Base-by-base conservation (phyloP, 1,140 invertebrate genomes). In the Drosophila trapezifrons region DNA sequence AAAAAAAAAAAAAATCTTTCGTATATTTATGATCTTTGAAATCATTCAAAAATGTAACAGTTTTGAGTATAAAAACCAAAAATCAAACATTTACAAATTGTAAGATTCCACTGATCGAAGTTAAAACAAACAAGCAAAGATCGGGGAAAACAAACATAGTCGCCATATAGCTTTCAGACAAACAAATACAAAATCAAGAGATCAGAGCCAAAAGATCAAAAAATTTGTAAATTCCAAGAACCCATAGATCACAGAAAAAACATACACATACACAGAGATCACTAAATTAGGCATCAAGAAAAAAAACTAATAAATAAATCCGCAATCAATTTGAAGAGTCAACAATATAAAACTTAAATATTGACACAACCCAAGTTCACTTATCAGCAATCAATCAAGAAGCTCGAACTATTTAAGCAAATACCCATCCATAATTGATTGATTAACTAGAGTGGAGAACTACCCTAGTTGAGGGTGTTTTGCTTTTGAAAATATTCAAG, bases 321-420 rank as follows among this genome's bases (percentile, higher is more conserved):
- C 17, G 17, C 6, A 58, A 62, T 57, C 25, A 59, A 59, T 60
- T 60, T 17, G 27, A 25, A 49, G 12, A 47, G 56, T 51, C 57
- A 60, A 20, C 22, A 42, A 63, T 49, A 40, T 40, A 10, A 18
- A 17, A 27, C 32, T 18, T 8, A 59, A 60, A 69, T 63, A 66
- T 69, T 69, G 38, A 45, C 27, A 35, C 40, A 25, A 27, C 27
- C 25, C 65, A 51, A 67, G 59, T 65, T 51, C 45, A 42, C 18
- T 65, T 63, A 64, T 42, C 64, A 65, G n/a, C 45, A 27, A 52
- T 64, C 64, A 67, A 67, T 66, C 65, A 65, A 66, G 37, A 20
- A 52, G 62, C 37, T 40, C 35, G n/a, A 69, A 69, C 46, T 65
- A 69, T 18, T 66, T 52, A n/a, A 27, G 27, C 60, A 69, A 69